Conservation (phyloP, 2,888 invertebrate genomes). For the Heliconius sara region DNA sequence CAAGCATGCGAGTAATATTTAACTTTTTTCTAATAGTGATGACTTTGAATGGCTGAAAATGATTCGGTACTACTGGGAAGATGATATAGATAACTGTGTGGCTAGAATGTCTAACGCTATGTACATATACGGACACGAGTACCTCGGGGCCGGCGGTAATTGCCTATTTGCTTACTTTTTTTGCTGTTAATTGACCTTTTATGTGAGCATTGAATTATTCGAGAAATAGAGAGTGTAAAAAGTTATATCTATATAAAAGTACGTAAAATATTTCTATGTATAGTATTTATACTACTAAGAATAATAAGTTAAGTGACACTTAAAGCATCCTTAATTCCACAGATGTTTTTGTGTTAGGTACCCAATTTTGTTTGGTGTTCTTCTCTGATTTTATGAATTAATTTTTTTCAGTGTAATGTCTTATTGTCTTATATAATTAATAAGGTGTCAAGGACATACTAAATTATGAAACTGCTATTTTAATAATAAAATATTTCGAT, state of each 20-base stretch:
- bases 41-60: constrained; percentile 96
- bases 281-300: too few species aligned
- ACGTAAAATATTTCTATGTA: too few species aligned
- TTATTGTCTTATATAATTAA: background rate
- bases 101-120: constrained; percentile 93
- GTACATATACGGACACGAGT: constrained; percentile 95
- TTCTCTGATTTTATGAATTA: background rate
- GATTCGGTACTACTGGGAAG: constrained; percentile 94
- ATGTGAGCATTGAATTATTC: background rate
- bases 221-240: background rate
- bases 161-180: background rate
- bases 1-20: background rate
- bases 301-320: too few species aligned
- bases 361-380: background rate
- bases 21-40: constrained; percentile 67
- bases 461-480: background rate
- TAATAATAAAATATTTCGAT: background rate
- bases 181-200: background rate
- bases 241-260: too few species aligned
- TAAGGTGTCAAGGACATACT: background rate
- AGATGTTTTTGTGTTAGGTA: background rate
- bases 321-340: background rate
- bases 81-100: constrained; percentile 89
- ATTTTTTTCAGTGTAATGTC: background rate
- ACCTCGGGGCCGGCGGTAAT: constrained; percentile 91